These are phyloP conservation scores for Cynaeus angustus DNA, from an alignment of 2,888 invertebrate species.

Conservation along the genomic window DNA sequence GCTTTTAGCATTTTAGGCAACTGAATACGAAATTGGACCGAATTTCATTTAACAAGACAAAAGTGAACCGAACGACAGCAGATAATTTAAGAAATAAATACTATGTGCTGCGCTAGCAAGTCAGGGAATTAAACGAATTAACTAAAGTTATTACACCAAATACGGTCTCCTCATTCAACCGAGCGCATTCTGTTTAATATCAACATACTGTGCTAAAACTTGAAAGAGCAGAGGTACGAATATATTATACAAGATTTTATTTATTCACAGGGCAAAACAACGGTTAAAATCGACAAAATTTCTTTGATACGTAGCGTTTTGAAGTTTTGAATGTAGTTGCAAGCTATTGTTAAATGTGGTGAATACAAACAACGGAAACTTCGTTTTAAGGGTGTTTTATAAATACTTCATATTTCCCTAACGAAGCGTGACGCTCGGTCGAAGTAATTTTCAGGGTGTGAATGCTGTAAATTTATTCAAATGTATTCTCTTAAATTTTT, in stretches of 20 bases:
- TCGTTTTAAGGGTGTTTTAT: constrained; percentile 46
- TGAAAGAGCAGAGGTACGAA: no score
- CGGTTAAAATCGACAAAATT: no score
- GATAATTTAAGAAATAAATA: constrained; percentile 45
- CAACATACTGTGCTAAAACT: no score
- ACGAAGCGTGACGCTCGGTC: constrained; percentile 50
- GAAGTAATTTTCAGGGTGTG: constrained; percentile 52
- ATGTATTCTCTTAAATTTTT: constrained; percentile 52
- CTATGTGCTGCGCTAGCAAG: constrained; percentile 22
- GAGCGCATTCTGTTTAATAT: no score
- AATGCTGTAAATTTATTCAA: constrained; percentile 54
- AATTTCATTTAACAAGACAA: constrained; percentile 42
- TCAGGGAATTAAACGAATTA: constrained; percentile 27
- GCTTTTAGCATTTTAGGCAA: constrained; percentile 33
- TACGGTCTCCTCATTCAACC: background rate
- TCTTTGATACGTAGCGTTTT: background rate
- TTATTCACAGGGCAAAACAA: no score
- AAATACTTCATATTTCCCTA: constrained; percentile 54
- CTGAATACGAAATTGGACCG: constrained; percentile 38
- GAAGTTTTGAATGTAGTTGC: background rate
- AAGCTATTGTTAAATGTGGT: constrained; percentile 23
- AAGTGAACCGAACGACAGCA: constrained; percentile 34
- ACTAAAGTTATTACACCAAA: constrained; percentile 32
- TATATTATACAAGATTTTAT: no score
- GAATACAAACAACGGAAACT: constrained; percentile 38